Evolutionary conservation across 2,113 vertebrate species (phyloP).

Genomic region (Charina bottae): DNA sequence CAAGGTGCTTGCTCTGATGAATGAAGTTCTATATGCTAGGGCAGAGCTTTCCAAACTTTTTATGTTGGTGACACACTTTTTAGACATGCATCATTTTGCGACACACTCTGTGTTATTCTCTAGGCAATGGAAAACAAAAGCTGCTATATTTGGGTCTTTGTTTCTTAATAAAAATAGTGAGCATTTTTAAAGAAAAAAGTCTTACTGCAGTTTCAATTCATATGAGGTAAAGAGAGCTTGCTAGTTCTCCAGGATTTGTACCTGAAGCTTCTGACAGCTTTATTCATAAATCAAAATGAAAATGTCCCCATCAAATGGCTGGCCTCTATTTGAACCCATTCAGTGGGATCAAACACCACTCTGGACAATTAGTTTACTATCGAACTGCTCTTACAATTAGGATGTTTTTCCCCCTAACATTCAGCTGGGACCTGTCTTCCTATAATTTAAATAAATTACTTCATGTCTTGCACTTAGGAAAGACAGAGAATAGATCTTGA

Average conservation of each 20-base stretch:
- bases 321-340: too few species aligned
- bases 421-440: neutral
- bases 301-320: too few species aligned
- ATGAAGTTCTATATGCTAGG: neutral
- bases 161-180: conserved; percentile 28
- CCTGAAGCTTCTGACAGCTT: neutral
- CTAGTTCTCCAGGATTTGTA: conserved; percentile 25
- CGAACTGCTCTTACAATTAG: neutral
- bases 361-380: too few species aligned
- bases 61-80: too few species aligned
- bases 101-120: conserved; percentile 47
- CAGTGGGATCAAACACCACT: too few species aligned
- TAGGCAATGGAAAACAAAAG: conserved; percentile 49
- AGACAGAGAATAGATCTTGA: too few species aligned
- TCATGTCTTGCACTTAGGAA: too few species aligned
- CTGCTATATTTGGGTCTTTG: conserved; percentile 54
- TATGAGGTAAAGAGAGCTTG: conserved; percentile 35
- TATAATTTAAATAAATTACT: neutral
- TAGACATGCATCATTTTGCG: too few species aligned
- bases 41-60: too few species aligned
- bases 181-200: conserved; percentile 9
- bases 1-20: neutral
- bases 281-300: neutral
- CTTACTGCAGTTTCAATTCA: conserved; percentile 46
- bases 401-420: neutral